phyloP scores from a whole-genome alignment of 1,140 invertebrate species.

The Pseudomyrmex dendroicus region DNA sequence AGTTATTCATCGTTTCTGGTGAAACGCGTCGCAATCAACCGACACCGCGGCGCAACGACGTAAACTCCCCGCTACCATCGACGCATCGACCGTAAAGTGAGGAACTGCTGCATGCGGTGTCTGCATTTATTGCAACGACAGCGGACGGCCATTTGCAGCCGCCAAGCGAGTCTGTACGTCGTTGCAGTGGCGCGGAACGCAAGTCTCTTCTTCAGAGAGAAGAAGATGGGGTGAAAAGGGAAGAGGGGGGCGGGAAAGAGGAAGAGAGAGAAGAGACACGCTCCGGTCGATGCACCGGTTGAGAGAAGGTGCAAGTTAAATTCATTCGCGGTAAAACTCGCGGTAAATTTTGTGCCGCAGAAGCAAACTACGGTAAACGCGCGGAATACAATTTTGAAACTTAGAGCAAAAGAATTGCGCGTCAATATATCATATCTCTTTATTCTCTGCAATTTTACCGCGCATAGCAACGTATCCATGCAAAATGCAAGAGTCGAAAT shows the following conservation, averaged over 20 bases:
- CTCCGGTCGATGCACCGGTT: too few species aligned
- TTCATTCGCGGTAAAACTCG: too few species aligned
- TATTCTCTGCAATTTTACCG: neutral
- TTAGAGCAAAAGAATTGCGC: neutral
- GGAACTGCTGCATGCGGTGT: slow-evolving; percentile 13
- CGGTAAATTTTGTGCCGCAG: too few species aligned
- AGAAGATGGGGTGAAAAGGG: too few species aligned
- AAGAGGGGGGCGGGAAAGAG: too few species aligned
- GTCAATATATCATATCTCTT: neutral
- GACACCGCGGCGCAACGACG: neutral
- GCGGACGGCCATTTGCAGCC: slow-evolving; percentile 29
- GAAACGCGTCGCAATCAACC: slow-evolving; percentile 33
- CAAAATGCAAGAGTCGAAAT: neutral
- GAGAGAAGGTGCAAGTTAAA: too few species aligned
- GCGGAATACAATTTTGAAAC: too few species aligned
- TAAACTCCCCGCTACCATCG: slow-evolving; percentile 26
- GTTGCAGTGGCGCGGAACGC: neutral
- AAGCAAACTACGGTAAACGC: too few species aligned
- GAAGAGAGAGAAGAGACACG: too few species aligned
- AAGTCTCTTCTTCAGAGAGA: neutral
- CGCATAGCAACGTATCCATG: neutral
- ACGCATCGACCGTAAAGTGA: slow-evolving; percentile 52
- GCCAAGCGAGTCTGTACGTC: slow-evolving; percentile 5
- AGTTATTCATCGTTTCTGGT: slow-evolving; percentile 17
- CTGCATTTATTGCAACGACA: slow-evolving; percentile 53